Evolutionary conservation across 2,888 invertebrate species (phyloP).

Genomic region (Nudaria mundana): DNA sequence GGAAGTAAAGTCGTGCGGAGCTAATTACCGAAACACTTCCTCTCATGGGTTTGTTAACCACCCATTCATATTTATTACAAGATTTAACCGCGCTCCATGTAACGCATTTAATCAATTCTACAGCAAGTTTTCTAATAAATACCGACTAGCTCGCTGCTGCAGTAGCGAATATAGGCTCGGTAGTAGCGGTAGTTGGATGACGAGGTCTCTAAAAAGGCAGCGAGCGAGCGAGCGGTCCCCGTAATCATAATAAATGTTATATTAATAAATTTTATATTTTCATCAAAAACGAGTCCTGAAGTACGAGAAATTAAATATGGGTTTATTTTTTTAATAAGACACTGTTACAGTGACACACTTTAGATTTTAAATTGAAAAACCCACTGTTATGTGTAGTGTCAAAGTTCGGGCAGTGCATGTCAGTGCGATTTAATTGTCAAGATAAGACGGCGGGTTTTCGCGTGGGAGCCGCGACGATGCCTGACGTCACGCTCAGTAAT

Average conservation of each 20-base stretch:
- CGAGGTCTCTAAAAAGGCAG: no score
- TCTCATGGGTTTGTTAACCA: conserved; percentile 12
- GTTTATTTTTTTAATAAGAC: no score
- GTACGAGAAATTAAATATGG: no score
- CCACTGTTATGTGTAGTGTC: conserved; percentile 42
- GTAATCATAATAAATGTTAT: no score
- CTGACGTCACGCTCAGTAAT: conserved; percentile 56
- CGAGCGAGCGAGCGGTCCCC: no score
- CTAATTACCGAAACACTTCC: conserved; percentile 36
- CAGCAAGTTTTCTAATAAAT: no score
- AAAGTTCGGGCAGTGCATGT: conserved; percentile 41
- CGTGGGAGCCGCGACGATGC: conserved; percentile 54
- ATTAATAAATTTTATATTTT: no score
- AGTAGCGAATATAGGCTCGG: no score
- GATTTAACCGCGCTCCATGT: conserved; percentile 10
- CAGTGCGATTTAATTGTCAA: conserved; percentile 65
- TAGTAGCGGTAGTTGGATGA: no score
- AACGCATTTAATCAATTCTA: conserved; percentile 9
- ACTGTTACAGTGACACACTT: conserved; percentile 25
- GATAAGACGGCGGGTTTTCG: conserved; percentile 52
- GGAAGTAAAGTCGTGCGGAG: conserved; percentile 37
- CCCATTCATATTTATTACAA: conserved; percentile 15
- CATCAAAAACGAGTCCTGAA: no score
- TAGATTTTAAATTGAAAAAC: conserved; percentile 36
- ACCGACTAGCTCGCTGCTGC: no score